Conservation (phyloP, 2,113 vertebrate species). For the Danio rerio region GRCz12tu NC_133183.1:32248001-32248500, state of each 20-base stretch:
- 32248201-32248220: neutral
- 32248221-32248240: neutral
- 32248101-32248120: neutral
- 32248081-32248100: neutral
- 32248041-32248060: neutral
- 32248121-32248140: neutral
- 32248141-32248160: neutral
- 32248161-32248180: neutral
- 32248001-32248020: constrained; percentile 23
- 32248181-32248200: neutral
- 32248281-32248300: too few species aligned
- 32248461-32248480: too few species aligned
- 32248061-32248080: neutral
- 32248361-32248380: too few species aligned
- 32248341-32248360: too few species aligned
- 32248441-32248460: too few species aligned
- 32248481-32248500: too few species aligned
- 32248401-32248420: too few species aligned
- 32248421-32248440: too few species aligned
- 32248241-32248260: neutral
- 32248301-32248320: too few species aligned
- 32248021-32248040: neutral
- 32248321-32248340: too few species aligned
- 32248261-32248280: neutral
- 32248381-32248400: too few species aligned